Evolutionary conservation across 2,888 invertebrate genomes (phyloP).

Genomic region (Subacronicta megacephala): DNA sequence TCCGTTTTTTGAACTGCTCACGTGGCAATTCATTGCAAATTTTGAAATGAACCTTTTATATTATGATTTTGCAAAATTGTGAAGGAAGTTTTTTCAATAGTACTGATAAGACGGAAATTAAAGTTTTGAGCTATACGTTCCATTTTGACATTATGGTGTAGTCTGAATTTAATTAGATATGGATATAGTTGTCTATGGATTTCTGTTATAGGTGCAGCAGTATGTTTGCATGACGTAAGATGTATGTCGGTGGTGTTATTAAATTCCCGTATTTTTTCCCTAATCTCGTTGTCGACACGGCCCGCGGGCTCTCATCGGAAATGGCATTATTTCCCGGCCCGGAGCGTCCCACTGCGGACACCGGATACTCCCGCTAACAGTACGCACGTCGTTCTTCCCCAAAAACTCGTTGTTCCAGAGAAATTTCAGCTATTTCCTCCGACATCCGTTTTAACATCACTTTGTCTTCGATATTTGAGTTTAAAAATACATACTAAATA

Average conservation of each 20-base stretch:
- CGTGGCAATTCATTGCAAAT: constrained; percentile 64
- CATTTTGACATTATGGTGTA: constrained; percentile 11
- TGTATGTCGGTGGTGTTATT: constrained; percentile 81
- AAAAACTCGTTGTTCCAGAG: constrained; percentile 68
- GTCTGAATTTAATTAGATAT: constrained; percentile 20
- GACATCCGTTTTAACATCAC: constrained; percentile 65
- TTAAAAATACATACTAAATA: constrained; percentile 36
- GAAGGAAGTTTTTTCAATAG: constrained; percentile 15
- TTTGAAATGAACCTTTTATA: constrained; percentile 57
- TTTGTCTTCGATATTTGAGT: constrained; percentile 38
- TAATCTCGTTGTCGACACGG: constrained; percentile 81
- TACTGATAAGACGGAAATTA: neutral
- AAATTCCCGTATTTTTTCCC: constrained; percentile 82
- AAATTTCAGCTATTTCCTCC: constrained; percentile 71
- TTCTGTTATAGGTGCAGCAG: constrained; percentile 15
- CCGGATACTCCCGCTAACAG: constrained; percentile 73
- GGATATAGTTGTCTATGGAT: too few species aligned
- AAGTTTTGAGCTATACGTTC: constrained; percentile 1
- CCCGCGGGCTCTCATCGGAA: constrained; percentile 85
- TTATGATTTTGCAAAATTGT: constrained; percentile 30
- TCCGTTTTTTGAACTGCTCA: constrained; percentile 74
- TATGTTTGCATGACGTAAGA: constrained; percentile 70
- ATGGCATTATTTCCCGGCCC: constrained; percentile 83
- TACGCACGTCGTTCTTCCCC: constrained; percentile 58
- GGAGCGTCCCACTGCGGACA: constrained; percentile 73